Percentiles rank a stretch among this genome's conserved stretches.
phyloP scores from a whole-genome alignment of 2,888 invertebrate species.

The Sminthurinus aureus region DNA sequence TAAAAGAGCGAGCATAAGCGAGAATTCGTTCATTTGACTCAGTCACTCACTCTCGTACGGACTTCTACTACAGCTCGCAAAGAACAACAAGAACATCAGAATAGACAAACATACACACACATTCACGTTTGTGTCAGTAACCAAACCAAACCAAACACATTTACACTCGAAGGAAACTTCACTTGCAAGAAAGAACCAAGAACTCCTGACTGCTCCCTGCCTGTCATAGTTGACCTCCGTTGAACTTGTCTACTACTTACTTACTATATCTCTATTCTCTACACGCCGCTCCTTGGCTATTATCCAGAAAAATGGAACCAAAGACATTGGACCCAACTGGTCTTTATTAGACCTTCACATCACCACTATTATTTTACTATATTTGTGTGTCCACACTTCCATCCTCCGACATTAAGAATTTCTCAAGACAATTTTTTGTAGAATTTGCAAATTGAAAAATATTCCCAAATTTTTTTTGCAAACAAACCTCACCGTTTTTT shows the following conservation, averaged over 20 bases:
- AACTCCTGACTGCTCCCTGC: not conserved
- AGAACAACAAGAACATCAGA: slow-evolving; percentile 9
- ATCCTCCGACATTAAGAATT: slow-evolving; percentile 1
- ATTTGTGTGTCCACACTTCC: slow-evolving; percentile 7
- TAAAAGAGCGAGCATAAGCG: too few species aligned
- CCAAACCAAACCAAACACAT: not conserved
- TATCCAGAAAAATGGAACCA: slow-evolving; percentile 53
- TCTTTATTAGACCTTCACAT: slow-evolving; percentile 48
- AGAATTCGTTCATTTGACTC: not conserved
- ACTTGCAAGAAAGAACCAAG: not conserved
- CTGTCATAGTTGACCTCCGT: slow-evolving; percentile 41
- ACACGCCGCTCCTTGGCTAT: slow-evolving; percentile 38
- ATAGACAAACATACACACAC: not conserved
- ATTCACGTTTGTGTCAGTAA: not conserved
- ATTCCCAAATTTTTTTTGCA: slow-evolving; percentile 5
- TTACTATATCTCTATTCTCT: slow-evolving; percentile 4
- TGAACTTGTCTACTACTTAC: slow-evolving; percentile 37
- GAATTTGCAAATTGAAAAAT: not conserved
- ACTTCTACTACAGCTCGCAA: not conserved
- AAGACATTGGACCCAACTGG: slow-evolving; percentile 59
- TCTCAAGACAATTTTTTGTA: not conserved
- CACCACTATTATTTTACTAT: not conserved
- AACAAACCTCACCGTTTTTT: not conserved
- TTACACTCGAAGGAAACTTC: not conserved
- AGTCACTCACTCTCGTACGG: slow-evolving; percentile 2